Conservation (phyloP, 2,797 vertebrate genomes). For the Epinephelus malabaricus region DNA sequence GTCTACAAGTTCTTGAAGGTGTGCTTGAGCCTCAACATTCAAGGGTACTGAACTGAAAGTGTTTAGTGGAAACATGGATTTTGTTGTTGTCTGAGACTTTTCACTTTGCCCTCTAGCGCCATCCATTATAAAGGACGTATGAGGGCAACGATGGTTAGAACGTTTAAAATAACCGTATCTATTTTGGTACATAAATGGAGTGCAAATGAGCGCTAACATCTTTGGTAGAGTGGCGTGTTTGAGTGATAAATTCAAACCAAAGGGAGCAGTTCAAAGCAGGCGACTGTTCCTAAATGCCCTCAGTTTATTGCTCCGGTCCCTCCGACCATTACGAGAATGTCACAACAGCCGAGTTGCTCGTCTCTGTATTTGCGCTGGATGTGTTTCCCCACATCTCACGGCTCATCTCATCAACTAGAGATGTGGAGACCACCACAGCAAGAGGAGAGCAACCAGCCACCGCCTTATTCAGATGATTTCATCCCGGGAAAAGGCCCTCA, state of each 20-base stretch:
- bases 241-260: neutral
- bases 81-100: no score
- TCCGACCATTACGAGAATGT: constrained; percentile 39
- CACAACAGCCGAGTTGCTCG: constrained; percentile 38
- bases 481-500: constrained; percentile 39
- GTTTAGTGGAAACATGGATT: no score
- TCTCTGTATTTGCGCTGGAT: constrained; percentile 33
- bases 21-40: no score
- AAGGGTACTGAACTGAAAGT: no score
- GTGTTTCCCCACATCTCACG: constrained; percentile 55
- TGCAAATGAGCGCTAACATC: neutral
- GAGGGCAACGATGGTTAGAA: no score
- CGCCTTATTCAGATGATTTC: constrained; percentile 53
- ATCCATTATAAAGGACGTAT: no score
- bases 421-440: constrained; percentile 4
- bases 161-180: no score
- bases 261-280: neutral
- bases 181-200: no score
- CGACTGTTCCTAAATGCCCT: neutral
- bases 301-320: constrained; percentile 1
- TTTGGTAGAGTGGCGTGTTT: neutral
- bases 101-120: no score
- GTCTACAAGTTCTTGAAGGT: no score
- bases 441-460: constrained; percentile 32
- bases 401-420: constrained; percentile 51